Conservation (phyloP, 2,113 vertebrate genomes). For the Anguilla japonica region DNA sequence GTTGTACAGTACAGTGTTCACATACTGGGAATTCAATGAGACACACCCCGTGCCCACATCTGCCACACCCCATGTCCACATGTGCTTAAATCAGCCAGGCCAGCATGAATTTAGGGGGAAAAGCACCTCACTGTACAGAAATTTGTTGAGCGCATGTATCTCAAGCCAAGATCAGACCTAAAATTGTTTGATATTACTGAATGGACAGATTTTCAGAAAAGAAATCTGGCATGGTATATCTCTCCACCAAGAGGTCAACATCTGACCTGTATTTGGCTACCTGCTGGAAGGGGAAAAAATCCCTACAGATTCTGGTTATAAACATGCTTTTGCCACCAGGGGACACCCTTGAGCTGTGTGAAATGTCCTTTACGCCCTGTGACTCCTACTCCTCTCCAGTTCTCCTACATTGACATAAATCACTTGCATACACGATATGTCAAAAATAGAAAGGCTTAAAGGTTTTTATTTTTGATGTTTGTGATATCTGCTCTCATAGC, state of each 20-base stretch:
- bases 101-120: too few relatives aligned
- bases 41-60: too few relatives aligned
- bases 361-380: background rate
- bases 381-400: constrained; percentile 12
- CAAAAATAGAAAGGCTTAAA: constrained; percentile 71
- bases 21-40: too few relatives aligned
- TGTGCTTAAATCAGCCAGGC: too few relatives aligned
- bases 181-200: background rate
- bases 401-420: constrained; percentile 18
- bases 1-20: too few relatives aligned
- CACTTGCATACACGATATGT: constrained; percentile 56
- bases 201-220: background rate
- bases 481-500: constrained; percentile 67
- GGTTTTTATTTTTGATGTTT: constrained; percentile 50
- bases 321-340: constrained; percentile 10
- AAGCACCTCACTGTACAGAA: too few relatives aligned
- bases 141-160: too few relatives aligned
- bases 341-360: constrained; percentile 39
- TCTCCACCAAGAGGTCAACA: background rate
- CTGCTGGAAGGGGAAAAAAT: background rate
- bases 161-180: too few relatives aligned
- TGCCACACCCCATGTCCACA: too few relatives aligned
- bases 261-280: background rate
- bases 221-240: background rate
- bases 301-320: background rate